phyloP scores from a whole-genome alignment of 23 tunicate genomes.

The Pegea sp. region DNA sequence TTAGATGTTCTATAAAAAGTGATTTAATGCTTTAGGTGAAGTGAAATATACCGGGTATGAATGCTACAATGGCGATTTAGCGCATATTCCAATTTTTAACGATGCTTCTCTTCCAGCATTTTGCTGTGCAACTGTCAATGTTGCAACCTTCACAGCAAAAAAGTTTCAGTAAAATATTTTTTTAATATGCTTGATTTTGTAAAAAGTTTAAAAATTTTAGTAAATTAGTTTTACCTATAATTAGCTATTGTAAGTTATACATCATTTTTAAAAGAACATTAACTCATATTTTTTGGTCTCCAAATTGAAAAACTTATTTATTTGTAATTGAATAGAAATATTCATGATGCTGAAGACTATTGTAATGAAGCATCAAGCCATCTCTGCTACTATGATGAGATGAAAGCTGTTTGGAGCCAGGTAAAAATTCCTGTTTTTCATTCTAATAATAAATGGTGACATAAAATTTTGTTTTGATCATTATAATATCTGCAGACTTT shows the following conservation, averaged over 20 bases:
- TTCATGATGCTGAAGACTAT: conserved; percentile 17
- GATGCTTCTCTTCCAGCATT: conserved; percentile 19
- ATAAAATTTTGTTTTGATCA: too few species aligned
- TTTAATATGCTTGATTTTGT: background rate
- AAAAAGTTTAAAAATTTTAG: too few species aligned
- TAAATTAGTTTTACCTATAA: too few species aligned
- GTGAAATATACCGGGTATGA: conserved; percentile 45
- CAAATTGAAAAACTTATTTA: conserved; percentile 4
- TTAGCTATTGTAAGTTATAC: too few species aligned
- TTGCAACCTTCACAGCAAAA: conserved; percentile 37
- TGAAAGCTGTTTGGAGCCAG: conserved; percentile 44
- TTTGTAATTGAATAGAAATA: conserved; percentile 7
- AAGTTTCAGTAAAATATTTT: conserved; percentile 18
- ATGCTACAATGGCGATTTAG: conserved; percentile 66
- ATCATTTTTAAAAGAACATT: too few species aligned
- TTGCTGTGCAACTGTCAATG: conserved; percentile 49
- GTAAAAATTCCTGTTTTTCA: conserved; percentile 9
- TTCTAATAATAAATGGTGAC: too few species aligned
- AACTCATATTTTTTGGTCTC: background rate
- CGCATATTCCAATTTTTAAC: conserved; percentile 17
- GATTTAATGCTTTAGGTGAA: conserved; percentile 25
- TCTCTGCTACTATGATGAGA: conserved; percentile 45
- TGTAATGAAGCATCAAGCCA: conserved; percentile 18
- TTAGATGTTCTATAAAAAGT: background rate
- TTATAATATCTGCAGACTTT: too few species aligned